Conservation (phyloP, 2,113 vertebrate species). For the Brienomyrus brachyistius region DNA sequence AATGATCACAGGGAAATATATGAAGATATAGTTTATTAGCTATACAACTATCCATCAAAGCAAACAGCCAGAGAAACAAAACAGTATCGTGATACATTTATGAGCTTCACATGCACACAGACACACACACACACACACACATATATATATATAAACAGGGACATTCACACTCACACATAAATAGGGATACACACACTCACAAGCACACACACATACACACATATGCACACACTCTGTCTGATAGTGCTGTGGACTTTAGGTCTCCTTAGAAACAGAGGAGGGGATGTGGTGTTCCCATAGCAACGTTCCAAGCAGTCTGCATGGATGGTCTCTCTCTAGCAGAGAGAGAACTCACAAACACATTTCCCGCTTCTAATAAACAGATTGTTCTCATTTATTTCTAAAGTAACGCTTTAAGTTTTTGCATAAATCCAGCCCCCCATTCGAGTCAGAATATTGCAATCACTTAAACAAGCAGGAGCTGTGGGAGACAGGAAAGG, state of each 20-base stretch:
- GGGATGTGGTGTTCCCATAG: neutral
- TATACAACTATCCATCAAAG: neutral
- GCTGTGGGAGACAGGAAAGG: constrained; percentile 37
- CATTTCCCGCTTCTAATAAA: neutral
- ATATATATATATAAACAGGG: constrained; percentile 1
- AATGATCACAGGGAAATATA: neutral
- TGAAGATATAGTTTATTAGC: neutral
- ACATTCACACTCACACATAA: neutral
- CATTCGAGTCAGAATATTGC: constrained; percentile 25
- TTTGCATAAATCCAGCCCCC: neutral
- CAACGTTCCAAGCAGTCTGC: neutral
- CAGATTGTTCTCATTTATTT: neutral
- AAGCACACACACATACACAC: constrained; percentile 14
- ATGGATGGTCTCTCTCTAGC: neutral
- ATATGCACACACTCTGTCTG: constrained; percentile 1
- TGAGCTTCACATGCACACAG: neutral
- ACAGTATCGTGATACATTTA: neutral
- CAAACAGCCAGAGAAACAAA: neutral
- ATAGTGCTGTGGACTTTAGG: neutral
- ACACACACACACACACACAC: constrained; percentile 1
- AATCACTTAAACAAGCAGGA: constrained; percentile 25
- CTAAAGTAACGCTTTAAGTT: neutral
- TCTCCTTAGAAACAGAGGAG: neutral
- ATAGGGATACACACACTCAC: neutral
- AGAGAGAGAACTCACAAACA: neutral